These are phyloP conservation scores for Spilogale gracilis DNA, from an alignment of 2,113 vertebrate genomes.

Conservation along the genomic window DNA sequence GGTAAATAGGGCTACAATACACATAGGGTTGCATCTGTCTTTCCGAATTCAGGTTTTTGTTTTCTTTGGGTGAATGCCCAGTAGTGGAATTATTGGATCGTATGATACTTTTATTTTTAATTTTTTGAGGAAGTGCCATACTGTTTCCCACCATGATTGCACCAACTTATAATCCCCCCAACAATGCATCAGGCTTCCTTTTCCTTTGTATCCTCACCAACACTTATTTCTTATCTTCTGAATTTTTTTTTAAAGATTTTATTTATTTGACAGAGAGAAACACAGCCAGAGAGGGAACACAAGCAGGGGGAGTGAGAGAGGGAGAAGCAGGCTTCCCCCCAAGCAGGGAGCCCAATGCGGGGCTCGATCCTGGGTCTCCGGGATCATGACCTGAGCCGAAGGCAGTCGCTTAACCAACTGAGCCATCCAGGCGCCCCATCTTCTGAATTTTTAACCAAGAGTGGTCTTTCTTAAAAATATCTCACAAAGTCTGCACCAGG, in stretches of 20 bases:
- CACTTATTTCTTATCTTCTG: background rate
- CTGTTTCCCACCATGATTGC: background rate
- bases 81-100: background rate
- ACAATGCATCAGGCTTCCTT: background rate
- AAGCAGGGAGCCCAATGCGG: too few relatives aligned
- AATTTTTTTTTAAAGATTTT: background rate
- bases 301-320: too few relatives aligned
- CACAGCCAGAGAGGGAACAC: too few relatives aligned
- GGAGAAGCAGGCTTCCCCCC: too few relatives aligned
- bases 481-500: background rate
- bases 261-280: too few relatives aligned
- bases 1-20: background rate
- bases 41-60: background rate
- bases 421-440: background rate
- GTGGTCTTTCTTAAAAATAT: background rate
- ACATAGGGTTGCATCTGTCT: background rate
- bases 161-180: background rate
- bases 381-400: too few relatives aligned
- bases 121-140: background rate
- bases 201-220: background rate
- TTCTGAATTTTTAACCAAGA: background rate
- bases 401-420: too few relatives aligned
- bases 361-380: too few relatives aligned
- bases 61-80: background rate
- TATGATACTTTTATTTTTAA: background rate